Evolutionary conservation across 2,113 vertebrate genomes (phyloP), one percentile per base, ranked within the genome.

Genomic region (Cathartes aura): DNA sequence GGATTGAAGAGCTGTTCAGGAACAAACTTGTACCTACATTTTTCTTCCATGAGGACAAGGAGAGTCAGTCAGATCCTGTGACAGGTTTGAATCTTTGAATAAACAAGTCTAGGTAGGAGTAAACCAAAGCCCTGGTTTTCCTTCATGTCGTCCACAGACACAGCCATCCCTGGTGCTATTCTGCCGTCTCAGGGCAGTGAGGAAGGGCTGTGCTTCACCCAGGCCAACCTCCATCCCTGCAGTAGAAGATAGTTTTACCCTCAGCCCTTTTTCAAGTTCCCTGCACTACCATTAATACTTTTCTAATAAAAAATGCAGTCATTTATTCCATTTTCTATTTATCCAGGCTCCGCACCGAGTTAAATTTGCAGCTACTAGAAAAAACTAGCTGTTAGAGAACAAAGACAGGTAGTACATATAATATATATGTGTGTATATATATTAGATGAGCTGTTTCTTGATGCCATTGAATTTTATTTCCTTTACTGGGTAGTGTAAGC

Each of bases 91-190:
- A 38, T 21, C 43, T 73, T 45, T 7, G 34, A 70, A 34, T 45
- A 42, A 70, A 40, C 16, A 42, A 27, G 59, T 12, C 34, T 55
- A 55, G 68, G 12, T 9, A n/a, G 21, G 53, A 60, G 12, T 2
- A 74, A 59, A 82, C 24, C 30, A 12, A 68, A 92, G 52, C 45
- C 66, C 90, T 21, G 21, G 1, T 2, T 75, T 83, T 80, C 23
- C 52, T 15, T 53, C 20, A 0, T 23, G 82, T 3, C 4, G 1
- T 7, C 50, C 23, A 5, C 23, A 52, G 78, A 0, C 9, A 5
- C 32, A 32, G 50, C 55, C 27, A 29, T 23, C 60, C 66, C 60
- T 2, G 0, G 2, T 5, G 45, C 45, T 40, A 11, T 26, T 21
- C 70, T 75, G 60, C 36, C 3, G 1, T 1, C 60, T 8, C 79